phyloP scores from a whole-genome alignment of 2,888 invertebrate genomes.

The Tenthredo distinguenda region DNA sequence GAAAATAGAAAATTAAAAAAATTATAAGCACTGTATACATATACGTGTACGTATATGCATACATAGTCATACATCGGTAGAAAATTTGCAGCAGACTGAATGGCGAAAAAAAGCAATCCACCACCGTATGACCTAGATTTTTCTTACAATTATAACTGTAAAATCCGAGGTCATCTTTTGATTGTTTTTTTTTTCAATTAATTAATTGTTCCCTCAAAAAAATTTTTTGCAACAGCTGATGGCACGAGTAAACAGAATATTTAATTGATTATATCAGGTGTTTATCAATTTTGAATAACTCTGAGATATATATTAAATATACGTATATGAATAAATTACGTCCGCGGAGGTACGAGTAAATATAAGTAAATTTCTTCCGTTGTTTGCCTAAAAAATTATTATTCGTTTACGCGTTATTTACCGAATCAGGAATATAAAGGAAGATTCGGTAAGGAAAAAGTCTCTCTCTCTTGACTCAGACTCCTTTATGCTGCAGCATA shows the following conservation, averaged over 20 bases:
- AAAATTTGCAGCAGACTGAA: not conserved
- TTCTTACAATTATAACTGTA: not conserved
- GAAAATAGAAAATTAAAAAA: not conserved
- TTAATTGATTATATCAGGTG: no score
- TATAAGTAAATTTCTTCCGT: no score
- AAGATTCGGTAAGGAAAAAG: not conserved
- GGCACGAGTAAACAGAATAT: no score
- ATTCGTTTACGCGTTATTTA: not conserved
- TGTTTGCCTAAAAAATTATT: no score
- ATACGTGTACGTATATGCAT: no score
- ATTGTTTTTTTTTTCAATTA: not conserved
- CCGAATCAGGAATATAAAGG: not conserved
- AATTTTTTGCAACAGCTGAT: no score
- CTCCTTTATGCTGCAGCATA: not conserved
- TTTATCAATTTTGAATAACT: no score
- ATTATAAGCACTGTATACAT: no score
- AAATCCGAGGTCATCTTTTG: not conserved
- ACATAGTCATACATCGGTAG: not conserved
- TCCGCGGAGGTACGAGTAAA: no score
- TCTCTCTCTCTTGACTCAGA: not conserved
- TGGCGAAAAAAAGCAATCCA: not conserved
- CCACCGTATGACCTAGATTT: not conserved
- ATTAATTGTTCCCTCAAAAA: no score
- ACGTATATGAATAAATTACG: no score
- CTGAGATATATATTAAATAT: no score